phyloP scores from a whole-genome alignment of 2,797 vertebrate genomes.

The Threskiornis aethiopicus region DNA sequence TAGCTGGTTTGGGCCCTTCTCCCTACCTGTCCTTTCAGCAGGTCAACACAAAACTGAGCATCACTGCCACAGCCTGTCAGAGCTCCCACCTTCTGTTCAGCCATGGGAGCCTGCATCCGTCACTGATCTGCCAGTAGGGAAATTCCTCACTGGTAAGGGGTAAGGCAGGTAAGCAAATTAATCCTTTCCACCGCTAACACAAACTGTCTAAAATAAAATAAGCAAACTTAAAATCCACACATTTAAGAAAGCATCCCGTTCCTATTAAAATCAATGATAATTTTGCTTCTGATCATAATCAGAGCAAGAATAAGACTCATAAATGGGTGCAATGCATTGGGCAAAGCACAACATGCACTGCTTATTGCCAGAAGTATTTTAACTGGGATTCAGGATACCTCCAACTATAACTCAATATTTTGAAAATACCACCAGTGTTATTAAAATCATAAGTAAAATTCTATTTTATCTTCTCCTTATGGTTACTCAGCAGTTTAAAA shows the following conservation, averaged over 20 bases:
- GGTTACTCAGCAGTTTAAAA: background rate
- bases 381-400: background rate
- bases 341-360: background rate
- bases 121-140: background rate
- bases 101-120: background rate
- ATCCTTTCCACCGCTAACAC: background rate
- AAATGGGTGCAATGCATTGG: background rate
- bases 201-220: background rate
- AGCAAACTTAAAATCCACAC: background rate
- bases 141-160: background rate
- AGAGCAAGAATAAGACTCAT: background rate
- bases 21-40: background rate
- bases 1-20: background rate
- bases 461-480: background rate
- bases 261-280: background rate
- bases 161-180: background rate
- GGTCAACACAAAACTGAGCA: background rate
- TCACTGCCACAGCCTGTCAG: background rate
- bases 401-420: background rate
- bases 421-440: background rate
- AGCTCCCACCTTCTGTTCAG: background rate
- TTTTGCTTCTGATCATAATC: background rate
- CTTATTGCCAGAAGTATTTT: background rate
- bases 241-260: background rate
- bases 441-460: background rate